Conservation (phyloP, 2,888 invertebrate genomes). For the Orgyia antiqua region DNA sequence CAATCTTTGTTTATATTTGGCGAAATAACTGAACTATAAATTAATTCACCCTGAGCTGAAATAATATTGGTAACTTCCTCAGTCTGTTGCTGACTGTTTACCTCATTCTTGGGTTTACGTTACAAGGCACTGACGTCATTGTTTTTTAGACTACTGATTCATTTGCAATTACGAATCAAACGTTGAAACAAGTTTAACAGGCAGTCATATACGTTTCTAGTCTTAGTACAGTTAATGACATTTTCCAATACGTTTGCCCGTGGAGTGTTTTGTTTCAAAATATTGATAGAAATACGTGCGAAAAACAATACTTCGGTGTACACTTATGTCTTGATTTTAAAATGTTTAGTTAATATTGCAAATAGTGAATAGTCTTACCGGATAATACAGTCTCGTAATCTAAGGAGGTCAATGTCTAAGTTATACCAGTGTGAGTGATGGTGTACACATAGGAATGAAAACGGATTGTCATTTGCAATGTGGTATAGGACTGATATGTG, state of each 20-base stretch:
- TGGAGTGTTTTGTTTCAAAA: not conserved
- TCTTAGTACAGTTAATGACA: conserved; percentile 2
- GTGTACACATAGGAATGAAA: conserved; percentile 38
- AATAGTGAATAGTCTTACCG: conserved; percentile 36
- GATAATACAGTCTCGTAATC: conserved; percentile 48
- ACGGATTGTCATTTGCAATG: conserved; percentile 27
- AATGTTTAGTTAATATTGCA: conserved; percentile 23
- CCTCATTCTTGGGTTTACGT: not conserved
- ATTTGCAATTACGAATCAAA: conserved; percentile 16
- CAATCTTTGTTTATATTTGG: too few species aligned
- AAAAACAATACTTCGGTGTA: too few species aligned
- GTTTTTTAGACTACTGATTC: conserved; percentile 23
- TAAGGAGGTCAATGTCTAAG: conserved; percentile 60
- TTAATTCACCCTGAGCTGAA: too few species aligned
- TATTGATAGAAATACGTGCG: too few species aligned
- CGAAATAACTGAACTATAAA: too few species aligned
- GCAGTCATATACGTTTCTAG: conserved; percentile 18
- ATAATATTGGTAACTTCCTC: too few species aligned
- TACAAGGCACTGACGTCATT: conserved; percentile 18
- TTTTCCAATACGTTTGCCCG: not conserved
- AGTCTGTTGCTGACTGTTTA: too few species aligned
- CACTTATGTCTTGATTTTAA: conserved; percentile 5
- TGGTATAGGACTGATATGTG: conserved; percentile 20
- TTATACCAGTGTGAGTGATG: conserved; percentile 43
- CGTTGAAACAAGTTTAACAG: conserved; percentile 11